Evolutionary conservation across 1,140 invertebrate species (phyloP).

Genomic region (Adelges cooleyi): DNA sequence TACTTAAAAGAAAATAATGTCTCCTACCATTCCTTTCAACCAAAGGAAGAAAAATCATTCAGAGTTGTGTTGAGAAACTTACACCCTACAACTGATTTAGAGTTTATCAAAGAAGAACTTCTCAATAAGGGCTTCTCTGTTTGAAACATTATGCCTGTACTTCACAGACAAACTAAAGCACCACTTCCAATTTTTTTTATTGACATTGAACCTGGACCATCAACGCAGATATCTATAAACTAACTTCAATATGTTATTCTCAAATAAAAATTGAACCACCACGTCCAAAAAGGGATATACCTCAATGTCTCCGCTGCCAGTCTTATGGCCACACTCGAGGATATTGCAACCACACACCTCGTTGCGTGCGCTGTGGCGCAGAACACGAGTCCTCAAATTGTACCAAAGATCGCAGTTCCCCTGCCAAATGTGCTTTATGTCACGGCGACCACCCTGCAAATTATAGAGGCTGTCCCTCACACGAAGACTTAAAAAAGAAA

Average conservation of each 20-base stretch:
- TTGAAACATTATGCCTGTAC: background rate
- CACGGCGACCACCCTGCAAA: too few species aligned
- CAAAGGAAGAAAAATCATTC: background rate
- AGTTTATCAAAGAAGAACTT: background rate
- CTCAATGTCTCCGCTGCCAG: slow-evolving; percentile 32
- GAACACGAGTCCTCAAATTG: slow-evolving; percentile 37
- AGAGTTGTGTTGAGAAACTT: background rate
- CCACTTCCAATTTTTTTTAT: slow-evolving; percentile 6
- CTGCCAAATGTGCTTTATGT: slow-evolving; percentile 26
- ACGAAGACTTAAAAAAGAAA: too few species aligned
- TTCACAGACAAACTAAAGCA: background rate
- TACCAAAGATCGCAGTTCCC: slow-evolving; percentile 34
- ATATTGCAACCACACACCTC: slow-evolving; percentile 34
- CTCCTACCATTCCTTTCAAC: background rate
- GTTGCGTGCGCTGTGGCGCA: slow-evolving; percentile 38
- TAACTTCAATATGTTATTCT: background rate
- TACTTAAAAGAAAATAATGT: slow-evolving; percentile 17
- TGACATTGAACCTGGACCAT: background rate
- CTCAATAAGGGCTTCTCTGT: background rate
- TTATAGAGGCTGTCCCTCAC: too few species aligned
- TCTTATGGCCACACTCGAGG: slow-evolving; percentile 33
- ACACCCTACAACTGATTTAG: background rate
- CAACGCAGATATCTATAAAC: background rate
- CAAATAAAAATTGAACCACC: slow-evolving; percentile 36
- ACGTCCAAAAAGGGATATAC: slow-evolving; percentile 33